Evolutionary conservation across 1,140 invertebrate genomes (phyloP).

Genomic region (Neelides sp.): DNA sequence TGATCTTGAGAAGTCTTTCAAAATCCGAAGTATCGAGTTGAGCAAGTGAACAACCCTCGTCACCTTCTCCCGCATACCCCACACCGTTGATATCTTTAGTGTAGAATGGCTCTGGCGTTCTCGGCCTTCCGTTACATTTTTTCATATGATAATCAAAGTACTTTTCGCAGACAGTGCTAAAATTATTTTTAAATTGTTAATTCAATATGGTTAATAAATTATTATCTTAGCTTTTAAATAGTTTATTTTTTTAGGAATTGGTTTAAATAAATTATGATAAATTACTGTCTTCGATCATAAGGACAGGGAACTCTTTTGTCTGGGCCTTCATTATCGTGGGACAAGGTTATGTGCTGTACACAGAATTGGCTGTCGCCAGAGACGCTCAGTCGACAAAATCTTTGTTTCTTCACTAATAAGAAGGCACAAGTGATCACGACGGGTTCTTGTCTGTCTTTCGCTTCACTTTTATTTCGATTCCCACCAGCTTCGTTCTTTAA

Average conservation of each 20-base stretch:
- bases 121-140: slow-evolving; percentile 57
- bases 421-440: slow-evolving; percentile 8
- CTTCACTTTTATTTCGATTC: too few species aligned
- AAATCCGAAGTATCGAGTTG: slow-evolving; percentile 37
- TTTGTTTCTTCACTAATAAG: slow-evolving; percentile 14
- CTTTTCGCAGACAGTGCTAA: slow-evolving; percentile 53
- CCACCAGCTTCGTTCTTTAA: too few species aligned
- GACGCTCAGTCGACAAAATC: slow-evolving; percentile 10
- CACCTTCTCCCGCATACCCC: slow-evolving; percentile 9
- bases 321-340: not conserved
- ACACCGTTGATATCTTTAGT: slow-evolving; percentile 45
- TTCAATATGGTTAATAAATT: not conserved
- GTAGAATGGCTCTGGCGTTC: slow-evolving; percentile 46
- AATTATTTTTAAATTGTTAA: slow-evolving; percentile 9
- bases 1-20: slow-evolving; percentile 37
- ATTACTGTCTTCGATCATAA: slow-evolving; percentile 21
- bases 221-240: not conserved
- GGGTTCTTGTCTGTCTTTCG: not conserved
- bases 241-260: not conserved
- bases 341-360: slow-evolving; percentile 6
- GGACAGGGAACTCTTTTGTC: slow-evolving; percentile 14
- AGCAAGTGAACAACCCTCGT: slow-evolving; percentile 32
- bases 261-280: slow-evolving; percentile 16
- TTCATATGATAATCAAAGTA: slow-evolving; percentile 57
- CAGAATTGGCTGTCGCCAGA: slow-evolving; percentile 11